Base-by-base conservation (phyloP, 30 jellyfish, hydroid and myxozoan species). In the Rhopilema esculentum region DNA sequence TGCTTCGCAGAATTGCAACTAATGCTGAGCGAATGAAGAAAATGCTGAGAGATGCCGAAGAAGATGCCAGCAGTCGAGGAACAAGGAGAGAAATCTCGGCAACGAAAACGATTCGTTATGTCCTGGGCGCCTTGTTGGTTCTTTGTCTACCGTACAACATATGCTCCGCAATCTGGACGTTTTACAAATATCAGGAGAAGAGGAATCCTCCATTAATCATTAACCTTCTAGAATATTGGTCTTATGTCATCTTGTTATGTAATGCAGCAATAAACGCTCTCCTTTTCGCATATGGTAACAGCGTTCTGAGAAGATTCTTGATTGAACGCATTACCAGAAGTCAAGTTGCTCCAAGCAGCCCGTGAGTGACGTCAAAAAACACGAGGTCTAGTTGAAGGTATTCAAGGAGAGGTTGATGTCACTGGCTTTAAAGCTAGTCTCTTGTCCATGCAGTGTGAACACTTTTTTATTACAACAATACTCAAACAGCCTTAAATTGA, bases 71-170 rank as follows among this genome's bases (percentile, higher is more conserved):
- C 65, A 33, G 16, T 25, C 15, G 29, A 21, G 23, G 25, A 23
- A 32, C 80, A 25, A 32, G 48, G 32, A 32, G 40, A 25, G 83
- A 33, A 15, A 22, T 68, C 16, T 22, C 91, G n/a, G 69, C 75
- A 0, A 67, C 84, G 16, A 82, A 49, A 69, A 82, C 91, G 24
- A 82, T 82, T 4, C 69, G 83, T 7, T 15, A 65, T 9, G 52
- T 82, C n/a, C 61, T 82, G 17, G 83, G 27, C 0, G 64, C 84
- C 28, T 24, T 82, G 61, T 6, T 68, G 20, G 49, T 82, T 27
- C 27, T 29, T 24, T 82, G 66, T 50, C 20, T 49, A 33, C 91
- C 83, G 50, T 82, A 24, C 84, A 82, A 82, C 83, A 68, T 82
- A 24, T 17, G 62, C 21, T 12, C 91, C 0, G 72, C 83, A 30